These are phyloP conservation scores for Trididemnum miniatum DNA, from an alignment of 23 tunicate species.

Conservation along the genomic window DNA sequence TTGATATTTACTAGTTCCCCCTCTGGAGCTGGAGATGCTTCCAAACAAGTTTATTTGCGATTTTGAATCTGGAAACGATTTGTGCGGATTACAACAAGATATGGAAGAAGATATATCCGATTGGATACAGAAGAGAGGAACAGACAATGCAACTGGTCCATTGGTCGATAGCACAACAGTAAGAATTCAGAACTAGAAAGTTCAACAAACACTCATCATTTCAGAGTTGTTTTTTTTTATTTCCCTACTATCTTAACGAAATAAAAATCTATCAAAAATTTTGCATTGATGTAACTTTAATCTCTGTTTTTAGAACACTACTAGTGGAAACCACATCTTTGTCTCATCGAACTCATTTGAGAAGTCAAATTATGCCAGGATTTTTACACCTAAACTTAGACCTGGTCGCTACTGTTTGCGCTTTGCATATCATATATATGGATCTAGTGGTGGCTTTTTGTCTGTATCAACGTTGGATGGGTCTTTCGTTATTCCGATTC, in stretches of 20 bases:
- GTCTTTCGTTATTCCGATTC: not conserved
- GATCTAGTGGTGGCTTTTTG: constrained; percentile 57
- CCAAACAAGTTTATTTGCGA: constrained; percentile 40
- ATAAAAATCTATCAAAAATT: not conserved
- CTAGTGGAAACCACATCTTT: constrained; percentile 57
- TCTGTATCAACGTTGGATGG: not conserved
- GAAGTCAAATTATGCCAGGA: constrained; percentile 42
- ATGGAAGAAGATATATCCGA: constrained; percentile 62
- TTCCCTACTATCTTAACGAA: not conserved
- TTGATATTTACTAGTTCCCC: too few relatives aligned
- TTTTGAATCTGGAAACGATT: constrained; percentile 68
- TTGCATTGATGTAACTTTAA: not conserved
- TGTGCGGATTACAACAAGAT: constrained; percentile 44
- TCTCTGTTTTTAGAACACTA: constrained; percentile 46
- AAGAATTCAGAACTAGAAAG: not conserved
- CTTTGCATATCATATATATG: constrained; percentile 84
- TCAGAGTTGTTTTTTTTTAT: too few relatives aligned
- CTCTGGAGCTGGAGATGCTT: too few relatives aligned
- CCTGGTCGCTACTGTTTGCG: constrained; percentile 68
- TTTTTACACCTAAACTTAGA: constrained; percentile 56
- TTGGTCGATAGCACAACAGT: constrained; percentile 67
- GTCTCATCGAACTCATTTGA: constrained; percentile 71
- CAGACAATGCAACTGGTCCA: constrained; percentile 78
- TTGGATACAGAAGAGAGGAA: constrained; percentile 63
- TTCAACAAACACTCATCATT: too few relatives aligned